These are phyloP conservation scores for Callyntrura guangdongensis DNA, from an alignment of 2,888 invertebrate species.

Conservation along the genomic window DNA sequence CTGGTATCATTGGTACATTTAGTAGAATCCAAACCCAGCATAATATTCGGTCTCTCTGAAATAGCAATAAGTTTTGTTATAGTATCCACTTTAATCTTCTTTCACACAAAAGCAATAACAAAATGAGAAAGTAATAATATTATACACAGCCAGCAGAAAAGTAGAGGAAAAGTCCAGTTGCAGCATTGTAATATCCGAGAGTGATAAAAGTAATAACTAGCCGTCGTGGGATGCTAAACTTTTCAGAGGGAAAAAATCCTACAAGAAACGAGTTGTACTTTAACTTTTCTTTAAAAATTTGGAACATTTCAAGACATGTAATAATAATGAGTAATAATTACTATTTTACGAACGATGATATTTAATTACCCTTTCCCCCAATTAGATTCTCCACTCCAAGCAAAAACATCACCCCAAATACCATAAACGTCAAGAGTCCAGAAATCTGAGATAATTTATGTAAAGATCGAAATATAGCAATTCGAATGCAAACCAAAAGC, in stretches of 20 bases:
- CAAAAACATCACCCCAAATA: not conserved
- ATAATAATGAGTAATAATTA: too few relatives aligned
- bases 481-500: not conserved
- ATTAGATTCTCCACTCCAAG: conserved; percentile 35
- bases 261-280: not conserved
- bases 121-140: not conserved
- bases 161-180: conserved; percentile 34
- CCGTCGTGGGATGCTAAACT: conserved; percentile 20
- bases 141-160: conserved; percentile 56
- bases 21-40: conserved; percentile 39
- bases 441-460: not conserved
- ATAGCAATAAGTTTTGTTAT: conserved; percentile 10
- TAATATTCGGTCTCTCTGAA: conserved; percentile 26
- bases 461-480: too few relatives aligned
- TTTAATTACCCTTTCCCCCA: conserved; percentile 3
- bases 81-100: too few relatives aligned
- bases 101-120: not conserved
- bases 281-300: too few relatives aligned
- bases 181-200: conserved; percentile 29
- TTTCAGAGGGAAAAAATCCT: conserved; percentile 16
- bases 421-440: conserved; percentile 15
- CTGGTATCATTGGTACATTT: not conserved
- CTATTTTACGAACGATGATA: too few relatives aligned
- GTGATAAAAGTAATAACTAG: not conserved
- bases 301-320: too few relatives aligned